Conservation (phyloP, 2,113 vertebrate genomes). For the Corythaixoides concolor region DNA sequence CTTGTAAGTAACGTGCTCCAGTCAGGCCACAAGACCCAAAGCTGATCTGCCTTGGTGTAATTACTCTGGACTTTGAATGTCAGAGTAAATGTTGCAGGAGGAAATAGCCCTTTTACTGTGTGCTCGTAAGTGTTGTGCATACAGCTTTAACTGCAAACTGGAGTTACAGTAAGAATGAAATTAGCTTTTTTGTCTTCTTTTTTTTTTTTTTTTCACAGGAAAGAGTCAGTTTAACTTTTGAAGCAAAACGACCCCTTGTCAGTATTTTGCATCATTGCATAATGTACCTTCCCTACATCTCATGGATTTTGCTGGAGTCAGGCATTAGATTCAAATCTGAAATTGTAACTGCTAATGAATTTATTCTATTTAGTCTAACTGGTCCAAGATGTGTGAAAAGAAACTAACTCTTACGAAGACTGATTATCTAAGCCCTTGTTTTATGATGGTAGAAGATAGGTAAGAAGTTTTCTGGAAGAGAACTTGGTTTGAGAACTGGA, state of each 20-base stretch:
- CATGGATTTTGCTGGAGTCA: not conserved
- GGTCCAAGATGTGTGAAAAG: not conserved
- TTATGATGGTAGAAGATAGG: not conserved
- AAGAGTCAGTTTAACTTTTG: not conserved
- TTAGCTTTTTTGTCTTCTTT: not conserved
- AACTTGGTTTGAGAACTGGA: rapidly evolving
- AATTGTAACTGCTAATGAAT: not conserved
- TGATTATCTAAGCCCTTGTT: not conserved
- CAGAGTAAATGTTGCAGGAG: not conserved
- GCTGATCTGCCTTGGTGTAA: not conserved
- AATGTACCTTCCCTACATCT: not conserved
- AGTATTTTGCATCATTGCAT: not conserved
- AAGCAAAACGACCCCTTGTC: not conserved
- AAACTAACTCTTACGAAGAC: not conserved
- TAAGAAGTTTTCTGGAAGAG: not conserved
- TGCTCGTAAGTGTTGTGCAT: not conserved
- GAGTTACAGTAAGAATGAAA: not conserved
- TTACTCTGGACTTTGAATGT: not conserved
- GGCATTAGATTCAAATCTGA: not conserved
- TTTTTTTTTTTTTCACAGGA: not conserved
- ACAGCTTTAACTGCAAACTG: not conserved
- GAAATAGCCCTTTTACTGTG: not conserved
- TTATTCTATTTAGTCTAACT: not conserved
- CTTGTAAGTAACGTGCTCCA: not conserved
- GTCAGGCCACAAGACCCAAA: not conserved